phyloP scores from a whole-genome alignment of 2,888 invertebrate genomes.

The Drosophila tripunctata region DNA sequence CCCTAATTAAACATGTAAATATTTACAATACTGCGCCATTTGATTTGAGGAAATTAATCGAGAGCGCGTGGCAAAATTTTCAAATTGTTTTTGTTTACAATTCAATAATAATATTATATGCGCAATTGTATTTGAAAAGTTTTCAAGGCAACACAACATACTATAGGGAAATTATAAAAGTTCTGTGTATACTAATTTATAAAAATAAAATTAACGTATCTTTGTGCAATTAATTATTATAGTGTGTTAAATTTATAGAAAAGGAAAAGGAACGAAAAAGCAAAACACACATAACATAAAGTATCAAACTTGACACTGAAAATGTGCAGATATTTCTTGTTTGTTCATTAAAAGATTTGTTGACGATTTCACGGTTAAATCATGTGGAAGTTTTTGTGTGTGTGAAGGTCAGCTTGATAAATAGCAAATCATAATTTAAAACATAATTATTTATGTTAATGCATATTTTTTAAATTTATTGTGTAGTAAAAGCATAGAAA shows the following conservation, averaged over 20 bases:
- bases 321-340: conserved; percentile 52
- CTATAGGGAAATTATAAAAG: neutral
- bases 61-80: conserved; percentile 31
- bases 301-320: conserved; percentile 68
- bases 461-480: neutral
- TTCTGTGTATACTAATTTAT: conserved; percentile 1
- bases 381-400: neutral
- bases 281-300: conserved; percentile 61
- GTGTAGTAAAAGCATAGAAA: neutral
- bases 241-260: conserved; percentile 2
- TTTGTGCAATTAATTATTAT: conserved; percentile 15
- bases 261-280: conserved; percentile 6
- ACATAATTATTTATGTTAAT: conserved; percentile 22
- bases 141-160: neutral
- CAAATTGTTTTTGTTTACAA: conserved; percentile 42
- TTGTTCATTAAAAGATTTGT: conserved; percentile 65
- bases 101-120: conserved; percentile 6
- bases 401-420: conserved; percentile 29
- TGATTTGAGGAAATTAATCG: neutral
- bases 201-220: conserved; percentile 2
- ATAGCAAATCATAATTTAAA: conserved; percentile 33
- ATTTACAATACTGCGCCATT: conserved; percentile 9
- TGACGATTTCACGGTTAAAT: conserved; percentile 29
- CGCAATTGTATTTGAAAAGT: conserved; percentile 29
- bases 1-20: neutral